phyloP scores from a whole-genome alignment of 2,888 invertebrate genomes.

The Hypolimnas misippus region DNA sequence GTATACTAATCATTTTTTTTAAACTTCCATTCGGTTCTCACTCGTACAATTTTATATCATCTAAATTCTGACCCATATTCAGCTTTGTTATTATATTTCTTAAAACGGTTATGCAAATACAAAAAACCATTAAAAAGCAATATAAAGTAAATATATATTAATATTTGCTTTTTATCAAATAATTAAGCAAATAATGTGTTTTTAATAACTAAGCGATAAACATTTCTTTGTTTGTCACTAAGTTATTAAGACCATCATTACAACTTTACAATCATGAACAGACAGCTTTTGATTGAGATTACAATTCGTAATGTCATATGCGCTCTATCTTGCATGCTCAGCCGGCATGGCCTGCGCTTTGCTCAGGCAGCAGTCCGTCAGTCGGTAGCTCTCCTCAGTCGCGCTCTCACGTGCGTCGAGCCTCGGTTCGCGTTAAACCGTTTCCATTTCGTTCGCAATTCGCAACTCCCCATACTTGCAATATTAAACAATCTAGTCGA shows the following conservation, averaged over 20 bases:
- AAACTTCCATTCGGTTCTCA: too few species aligned
- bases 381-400: constrained; percentile 58
- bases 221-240: background rate
- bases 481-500: constrained; percentile 54
- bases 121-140: too few species aligned
- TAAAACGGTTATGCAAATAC: too few species aligned
- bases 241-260: background rate
- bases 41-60: too few species aligned
- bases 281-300: constrained; percentile 21
- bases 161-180: background rate
- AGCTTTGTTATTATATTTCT: too few species aligned
- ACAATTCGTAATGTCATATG: constrained; percentile 9
- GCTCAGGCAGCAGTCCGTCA: constrained; percentile 36
- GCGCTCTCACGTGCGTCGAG: constrained; percentile 50
- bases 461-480: constrained; percentile 57
- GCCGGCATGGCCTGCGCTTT: constrained; percentile 29
- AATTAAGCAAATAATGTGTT: background rate
- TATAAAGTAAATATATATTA: background rate
- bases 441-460: constrained; percentile 57
- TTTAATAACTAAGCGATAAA: background rate
- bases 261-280: constrained; percentile 9
- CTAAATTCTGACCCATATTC: too few species aligned
- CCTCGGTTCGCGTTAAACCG: constrained; percentile 28
- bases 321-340: constrained; percentile 18
- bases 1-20: too few species aligned